Percentiles rank a stretch among this genome's conserved stretches.
Evolutionary conservation across 2,888 invertebrate genomes (phyloP).

Genomic region (Malthinus seriepunctatus): DNA sequence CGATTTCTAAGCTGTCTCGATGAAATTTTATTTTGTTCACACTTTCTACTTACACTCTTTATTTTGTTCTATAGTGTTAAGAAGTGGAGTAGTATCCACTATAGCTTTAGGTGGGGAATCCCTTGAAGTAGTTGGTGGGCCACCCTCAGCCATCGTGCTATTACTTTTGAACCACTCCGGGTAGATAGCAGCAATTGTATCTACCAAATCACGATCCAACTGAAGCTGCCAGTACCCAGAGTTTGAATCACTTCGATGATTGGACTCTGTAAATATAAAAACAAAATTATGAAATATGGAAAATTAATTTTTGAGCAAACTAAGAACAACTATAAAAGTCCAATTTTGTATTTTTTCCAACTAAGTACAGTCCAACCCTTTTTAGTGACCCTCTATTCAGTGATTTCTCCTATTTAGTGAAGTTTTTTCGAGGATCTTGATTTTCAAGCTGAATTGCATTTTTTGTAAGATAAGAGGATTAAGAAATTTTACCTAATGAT

Average conservation of each 20-base stretch:
- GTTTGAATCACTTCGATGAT: constrained; percentile 61
- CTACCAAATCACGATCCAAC: constrained; percentile 89
- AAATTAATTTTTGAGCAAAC: not conserved
- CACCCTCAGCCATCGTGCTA: constrained; percentile 32
- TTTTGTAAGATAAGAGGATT: too few species aligned
- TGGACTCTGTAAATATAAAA: constrained; percentile 66
- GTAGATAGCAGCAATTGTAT: constrained; percentile 89
- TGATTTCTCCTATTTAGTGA: too few species aligned
- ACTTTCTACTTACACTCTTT: constrained; percentile 89
- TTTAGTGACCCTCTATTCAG: too few species aligned
- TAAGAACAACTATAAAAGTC: not conserved
- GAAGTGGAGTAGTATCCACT: constrained; percentile 92
- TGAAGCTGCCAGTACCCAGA: constrained; percentile 90
- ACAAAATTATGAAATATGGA: not conserved
- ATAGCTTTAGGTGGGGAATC: constrained; percentile 87
- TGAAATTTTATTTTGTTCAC: too few species aligned
- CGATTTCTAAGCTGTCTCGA: too few species aligned
- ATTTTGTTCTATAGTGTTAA: constrained; percentile 93
- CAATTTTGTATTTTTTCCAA: not conserved
- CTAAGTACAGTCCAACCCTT: too few species aligned
- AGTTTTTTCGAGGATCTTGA: too few species aligned
- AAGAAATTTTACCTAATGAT: too few species aligned
- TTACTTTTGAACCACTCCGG: constrained; percentile 85
- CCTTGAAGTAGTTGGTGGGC: constrained; percentile 49
- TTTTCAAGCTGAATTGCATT: too few species aligned